These are phyloP conservation scores for Kuschelorhynchus macadamiae DNA, from an alignment of 2,888 invertebrate genomes.

Conservation along the genomic window DNA sequence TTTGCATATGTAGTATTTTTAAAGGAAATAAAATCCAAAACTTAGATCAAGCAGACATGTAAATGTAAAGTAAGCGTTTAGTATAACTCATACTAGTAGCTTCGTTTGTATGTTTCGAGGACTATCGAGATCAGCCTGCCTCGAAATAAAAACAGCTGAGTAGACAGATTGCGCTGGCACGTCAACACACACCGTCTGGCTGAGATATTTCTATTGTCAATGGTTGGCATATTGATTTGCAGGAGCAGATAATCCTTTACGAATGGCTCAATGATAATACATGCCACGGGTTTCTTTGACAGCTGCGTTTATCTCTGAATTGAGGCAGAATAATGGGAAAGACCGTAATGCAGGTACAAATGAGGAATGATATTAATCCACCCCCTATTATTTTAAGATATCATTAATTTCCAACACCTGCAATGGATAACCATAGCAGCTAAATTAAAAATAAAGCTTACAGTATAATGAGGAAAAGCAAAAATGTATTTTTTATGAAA, in stretches of 20 bases:
- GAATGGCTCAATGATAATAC: constrained; percentile 15
- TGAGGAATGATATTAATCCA: background rate
- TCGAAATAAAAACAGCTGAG: constrained; percentile 32
- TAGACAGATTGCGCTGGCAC: constrained; percentile 30
- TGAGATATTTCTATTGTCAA: constrained; percentile 31
- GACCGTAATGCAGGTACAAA: background rate
- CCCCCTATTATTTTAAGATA: too few relatives aligned
- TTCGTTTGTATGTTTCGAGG: constrained; percentile 15
- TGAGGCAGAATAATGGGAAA: constrained; percentile 8
- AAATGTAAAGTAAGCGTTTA: background rate
- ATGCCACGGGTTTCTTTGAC: constrained; percentile 4
- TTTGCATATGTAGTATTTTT: too few relatives aligned
- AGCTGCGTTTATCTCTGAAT: constrained; percentile 20
- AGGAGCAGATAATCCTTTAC: constrained; percentile 16
- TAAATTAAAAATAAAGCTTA: too few relatives aligned
- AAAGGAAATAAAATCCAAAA: too few relatives aligned
- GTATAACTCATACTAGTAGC: background rate
- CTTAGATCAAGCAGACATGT: background rate
- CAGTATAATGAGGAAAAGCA: too few relatives aligned
- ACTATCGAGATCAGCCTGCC: constrained; percentile 14
- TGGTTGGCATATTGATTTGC: constrained; percentile 34
- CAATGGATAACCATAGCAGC: too few relatives aligned
- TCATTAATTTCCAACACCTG: too few relatives aligned
- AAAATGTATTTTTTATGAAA: too few relatives aligned
- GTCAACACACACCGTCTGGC: constrained; percentile 31